Conservation (phyloP, 1,140 invertebrate genomes). For the Calephelis nemesis region DNA sequence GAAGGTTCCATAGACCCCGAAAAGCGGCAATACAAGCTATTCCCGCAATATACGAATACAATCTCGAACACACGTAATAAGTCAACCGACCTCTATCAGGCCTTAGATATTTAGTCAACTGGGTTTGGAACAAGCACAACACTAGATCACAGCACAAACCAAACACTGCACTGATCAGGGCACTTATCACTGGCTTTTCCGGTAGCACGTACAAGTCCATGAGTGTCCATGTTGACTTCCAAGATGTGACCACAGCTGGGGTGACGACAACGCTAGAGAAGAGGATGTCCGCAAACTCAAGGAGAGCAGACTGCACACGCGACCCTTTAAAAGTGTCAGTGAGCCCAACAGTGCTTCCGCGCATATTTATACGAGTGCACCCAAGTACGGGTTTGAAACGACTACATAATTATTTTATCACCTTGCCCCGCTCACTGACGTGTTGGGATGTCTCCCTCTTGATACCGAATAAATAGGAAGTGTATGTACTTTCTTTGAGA, state of each 20-base stretch:
- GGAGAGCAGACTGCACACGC: constrained; percentile 79
- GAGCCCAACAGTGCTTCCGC: constrained; percentile 81
- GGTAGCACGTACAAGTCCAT: constrained; percentile 87
- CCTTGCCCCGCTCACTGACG: constrained; percentile 49
- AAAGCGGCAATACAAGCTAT: constrained; percentile 91
- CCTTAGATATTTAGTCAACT: constrained; percentile 81
- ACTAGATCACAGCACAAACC: constrained; percentile 84
- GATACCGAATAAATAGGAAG: constrained; percentile 7
- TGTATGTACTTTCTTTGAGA: constrained; percentile 16
- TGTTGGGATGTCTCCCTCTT: constrained; percentile 35
- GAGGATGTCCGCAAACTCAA: constrained; percentile 86
- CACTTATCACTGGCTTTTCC: constrained; percentile 79
- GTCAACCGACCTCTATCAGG: constrained; percentile 84
- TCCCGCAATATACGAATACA: constrained; percentile 87
- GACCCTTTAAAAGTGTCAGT: constrained; percentile 75
- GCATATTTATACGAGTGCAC: constrained; percentile 70
- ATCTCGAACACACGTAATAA: constrained; percentile 86
- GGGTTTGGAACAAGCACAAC: constrained; percentile 84
- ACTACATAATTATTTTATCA: constrained; percentile 70
- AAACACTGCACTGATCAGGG: constrained; percentile 82
- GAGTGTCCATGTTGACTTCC: constrained; percentile 92
- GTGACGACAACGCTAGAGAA: constrained; percentile 86
- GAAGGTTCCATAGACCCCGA: constrained; percentile 88
- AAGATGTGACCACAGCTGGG: constrained; percentile 90
- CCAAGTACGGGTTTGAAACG: constrained; percentile 45